Conservation (phyloP, 2,113 vertebrate species). For the Sisor rabdophorus region DNA sequence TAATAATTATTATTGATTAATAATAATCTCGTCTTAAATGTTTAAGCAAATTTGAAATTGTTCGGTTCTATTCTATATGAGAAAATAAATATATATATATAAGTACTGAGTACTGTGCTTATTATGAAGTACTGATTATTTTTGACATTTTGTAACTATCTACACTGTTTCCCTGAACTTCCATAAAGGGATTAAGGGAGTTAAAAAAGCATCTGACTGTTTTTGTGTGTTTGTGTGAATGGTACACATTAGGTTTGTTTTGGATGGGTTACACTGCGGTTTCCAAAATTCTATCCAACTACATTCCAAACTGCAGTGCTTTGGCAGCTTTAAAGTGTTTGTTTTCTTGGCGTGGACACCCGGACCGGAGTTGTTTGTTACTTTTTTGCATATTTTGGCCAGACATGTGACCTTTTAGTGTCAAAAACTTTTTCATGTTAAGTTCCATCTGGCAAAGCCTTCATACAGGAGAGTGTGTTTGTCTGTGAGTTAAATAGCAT, state of each 20-base stretch:
- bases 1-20: neutral
- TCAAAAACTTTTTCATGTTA: slow-evolving; percentile 20
- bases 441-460: slow-evolving; percentile 11
- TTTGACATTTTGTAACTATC: neutral
- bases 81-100: too few species aligned
- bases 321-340: slow-evolving; percentile 39
- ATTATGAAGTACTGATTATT: neutral
- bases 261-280: slow-evolving; percentile 37
- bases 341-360: slow-evolving; percentile 23
- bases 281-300: slow-evolving; percentile 43
- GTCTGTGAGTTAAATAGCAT: neutral
- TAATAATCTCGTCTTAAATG: too few species aligned
- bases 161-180: too few species aligned
- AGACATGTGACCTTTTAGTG: slow-evolving; percentile 22
- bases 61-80: neutral
- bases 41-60: neutral
- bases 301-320: slow-evolving; percentile 38
- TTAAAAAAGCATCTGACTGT: slow-evolving; percentile 7
- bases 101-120: too few species aligned
- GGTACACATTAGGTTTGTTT: slow-evolving; percentile 44
- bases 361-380: slow-evolving; percentile 26
- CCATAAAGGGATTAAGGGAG: neutral
- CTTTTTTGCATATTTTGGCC: slow-evolving; percentile 39
- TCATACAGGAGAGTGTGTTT: neutral
- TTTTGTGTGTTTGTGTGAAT: slow-evolving; percentile 32